These are phyloP conservation scores for Montipora cactus DNA, from an alignment of 64 coral and sea anemone species.

Conservation along the genomic window DNA sequence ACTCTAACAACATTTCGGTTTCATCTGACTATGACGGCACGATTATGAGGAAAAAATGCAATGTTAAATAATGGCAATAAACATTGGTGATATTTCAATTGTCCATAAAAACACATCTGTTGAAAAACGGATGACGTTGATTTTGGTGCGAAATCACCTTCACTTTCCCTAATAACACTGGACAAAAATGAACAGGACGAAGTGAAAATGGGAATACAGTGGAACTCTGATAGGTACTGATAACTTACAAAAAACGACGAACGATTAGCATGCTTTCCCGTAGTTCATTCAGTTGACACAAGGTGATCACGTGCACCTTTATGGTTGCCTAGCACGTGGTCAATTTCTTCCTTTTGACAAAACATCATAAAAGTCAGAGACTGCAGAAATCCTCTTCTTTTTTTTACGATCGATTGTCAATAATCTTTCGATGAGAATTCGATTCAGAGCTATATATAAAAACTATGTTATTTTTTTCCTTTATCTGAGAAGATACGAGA, in stretches of 20 bases:
- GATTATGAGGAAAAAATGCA: conserved; percentile 3
- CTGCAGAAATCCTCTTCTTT: no score
- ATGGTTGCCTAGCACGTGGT: no score
- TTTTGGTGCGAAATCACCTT: background rate
- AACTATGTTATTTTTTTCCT: no score
- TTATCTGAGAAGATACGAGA: no score
- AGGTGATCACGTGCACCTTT: no score
- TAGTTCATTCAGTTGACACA: no score
- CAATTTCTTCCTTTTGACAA: no score
- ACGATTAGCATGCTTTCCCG: no score
- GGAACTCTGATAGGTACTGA: background rate
- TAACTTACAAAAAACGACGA: background rate
- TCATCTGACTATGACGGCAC: background rate
- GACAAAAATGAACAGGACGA: background rate
- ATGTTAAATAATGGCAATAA: conserved; percentile 13
- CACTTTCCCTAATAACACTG: background rate
- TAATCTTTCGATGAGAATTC: no score
- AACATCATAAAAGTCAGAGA: no score
- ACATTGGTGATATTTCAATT: conserved; percentile 15
- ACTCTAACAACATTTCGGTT: background rate
- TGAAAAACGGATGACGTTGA: conserved; percentile 27
- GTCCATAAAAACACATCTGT: conserved; percentile 14
- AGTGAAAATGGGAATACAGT: conserved; percentile 12
- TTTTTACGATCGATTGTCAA: no score
- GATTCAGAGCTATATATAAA: no score